Evolutionary conservation across 2,113 vertebrate species (phyloP), one percentile per base, ranked within the genome.

Genomic region (Rhinolophus ferrumequinum): DNA sequence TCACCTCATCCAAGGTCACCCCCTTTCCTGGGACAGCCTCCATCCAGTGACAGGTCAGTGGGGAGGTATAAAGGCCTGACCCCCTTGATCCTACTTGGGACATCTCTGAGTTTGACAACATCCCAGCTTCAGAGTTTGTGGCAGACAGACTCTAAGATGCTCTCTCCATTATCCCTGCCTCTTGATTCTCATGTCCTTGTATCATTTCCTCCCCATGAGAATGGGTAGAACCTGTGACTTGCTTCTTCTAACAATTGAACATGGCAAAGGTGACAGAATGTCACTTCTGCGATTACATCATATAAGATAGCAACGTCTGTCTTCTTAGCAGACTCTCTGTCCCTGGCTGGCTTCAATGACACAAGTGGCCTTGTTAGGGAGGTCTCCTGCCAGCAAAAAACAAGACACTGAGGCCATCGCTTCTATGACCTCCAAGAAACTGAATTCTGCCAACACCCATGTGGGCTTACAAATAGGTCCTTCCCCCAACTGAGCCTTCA

Each of bases 161-260:
- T 21, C 41, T n/a, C 26, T 60, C 8, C 1, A 5, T 24, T 33
- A 18, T 22, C 70, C 35, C 41, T 24, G 56, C 21, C n/a, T 69
- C n/a, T 58, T 16, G 30, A 41, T 21, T 22, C 38, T 56, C 33
- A 8, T 0, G 0, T 6, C 33, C 67, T n/a, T 16, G 2, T 35
- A 30, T 54, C 22, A 35, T 56, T n/a, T 30, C 22, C 5, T 64
- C 73, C 84, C 83, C 7, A 1, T 3, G 21, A 69, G 13, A 3
- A 7, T 58, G 33, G 26, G 10, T 6, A 54, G 72, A 38, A 54
- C 58, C 47, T 21, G 14, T 12, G 60, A 66, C 44, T 92, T 38
- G 50, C 50, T 30, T 10, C 47, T 50, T 88, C 77, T 77, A 38
- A 58, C 33, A 28, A 21, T 15, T 5, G 84, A 88, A 52, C 5